Evolutionary conservation across 2,113 vertebrate species (phyloP).

Genomic region (Centrocercus urophasianus): DNA sequence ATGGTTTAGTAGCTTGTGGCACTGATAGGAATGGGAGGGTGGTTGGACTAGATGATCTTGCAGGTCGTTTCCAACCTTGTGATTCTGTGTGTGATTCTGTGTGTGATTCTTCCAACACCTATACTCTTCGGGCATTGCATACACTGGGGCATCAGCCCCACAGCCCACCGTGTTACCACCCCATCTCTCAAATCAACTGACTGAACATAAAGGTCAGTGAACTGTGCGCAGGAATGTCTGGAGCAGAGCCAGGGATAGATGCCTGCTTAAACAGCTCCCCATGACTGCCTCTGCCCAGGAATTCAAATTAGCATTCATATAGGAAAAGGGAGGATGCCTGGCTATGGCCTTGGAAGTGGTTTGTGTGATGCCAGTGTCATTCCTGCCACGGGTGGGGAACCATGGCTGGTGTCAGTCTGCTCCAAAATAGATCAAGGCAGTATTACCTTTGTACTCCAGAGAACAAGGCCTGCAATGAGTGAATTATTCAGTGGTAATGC

Average conservation of each 20-base stretch:
- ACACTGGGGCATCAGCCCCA: background rate
- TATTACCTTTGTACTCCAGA: background rate
- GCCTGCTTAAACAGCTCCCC: background rate
- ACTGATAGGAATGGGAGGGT: too few relatives aligned
- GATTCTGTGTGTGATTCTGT: too few relatives aligned
- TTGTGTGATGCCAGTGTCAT: background rate
- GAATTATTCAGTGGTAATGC: conserved; percentile 54
- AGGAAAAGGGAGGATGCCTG: background rate
- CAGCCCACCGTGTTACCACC: background rate
- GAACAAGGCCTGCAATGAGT: conserved; percentile 1
- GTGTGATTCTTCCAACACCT: background rate
- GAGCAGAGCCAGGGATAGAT: background rate
- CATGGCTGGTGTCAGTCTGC: background rate
- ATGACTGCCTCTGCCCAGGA: background rate
- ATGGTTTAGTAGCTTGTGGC: too few relatives aligned
- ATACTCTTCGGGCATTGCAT: background rate
- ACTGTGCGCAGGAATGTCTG: background rate
- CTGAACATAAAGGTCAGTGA: background rate
- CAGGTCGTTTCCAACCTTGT: too few relatives aligned
- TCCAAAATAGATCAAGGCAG: conserved; percentile 13
- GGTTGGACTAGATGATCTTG: too few relatives aligned
- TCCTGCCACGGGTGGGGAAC: background rate
- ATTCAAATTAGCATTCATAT: background rate
- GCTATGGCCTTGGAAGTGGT: background rate
- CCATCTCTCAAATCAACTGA: background rate